Conservation (phyloP, 2,113 vertebrate genomes). For the Caretta caretta region DNA sequence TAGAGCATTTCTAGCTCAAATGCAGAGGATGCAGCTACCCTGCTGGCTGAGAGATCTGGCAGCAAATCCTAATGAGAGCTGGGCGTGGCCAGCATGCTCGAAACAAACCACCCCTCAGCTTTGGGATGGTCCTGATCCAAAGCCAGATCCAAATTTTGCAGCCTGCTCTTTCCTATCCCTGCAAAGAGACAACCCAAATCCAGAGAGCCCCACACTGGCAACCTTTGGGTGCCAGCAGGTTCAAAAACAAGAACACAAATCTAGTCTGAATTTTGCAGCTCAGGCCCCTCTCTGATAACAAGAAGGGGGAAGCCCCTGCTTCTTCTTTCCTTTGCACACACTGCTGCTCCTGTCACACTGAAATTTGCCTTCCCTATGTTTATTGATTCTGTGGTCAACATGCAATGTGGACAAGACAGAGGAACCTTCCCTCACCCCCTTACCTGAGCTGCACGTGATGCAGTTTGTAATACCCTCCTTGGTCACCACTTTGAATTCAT, state of each 20-base stretch:
- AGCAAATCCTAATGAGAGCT: neutral
- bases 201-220: neutral
- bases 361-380: neutral
- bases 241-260: fast-evolving
- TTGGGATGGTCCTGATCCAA: neutral
- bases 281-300: neutral
- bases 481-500: neutral
- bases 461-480: neutral
- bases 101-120: neutral
- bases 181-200: neutral
- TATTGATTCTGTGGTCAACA: neutral
- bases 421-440: neutral
- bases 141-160: neutral
- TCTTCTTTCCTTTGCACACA: neutral
- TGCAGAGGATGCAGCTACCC: neutral
- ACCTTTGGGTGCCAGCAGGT: neutral
- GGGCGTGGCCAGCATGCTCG: neutral
- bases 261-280: neutral
- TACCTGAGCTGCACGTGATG: neutral
- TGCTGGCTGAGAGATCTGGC: neutral
- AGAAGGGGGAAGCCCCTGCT: neutral
- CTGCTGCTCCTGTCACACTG: neutral
- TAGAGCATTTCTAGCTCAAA: neutral
- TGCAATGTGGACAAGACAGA: neutral
- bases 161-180: neutral